Evolutionary conservation across 1,140 invertebrate genomes (phyloP).

Genomic region (Drosophila hydei): DNA sequence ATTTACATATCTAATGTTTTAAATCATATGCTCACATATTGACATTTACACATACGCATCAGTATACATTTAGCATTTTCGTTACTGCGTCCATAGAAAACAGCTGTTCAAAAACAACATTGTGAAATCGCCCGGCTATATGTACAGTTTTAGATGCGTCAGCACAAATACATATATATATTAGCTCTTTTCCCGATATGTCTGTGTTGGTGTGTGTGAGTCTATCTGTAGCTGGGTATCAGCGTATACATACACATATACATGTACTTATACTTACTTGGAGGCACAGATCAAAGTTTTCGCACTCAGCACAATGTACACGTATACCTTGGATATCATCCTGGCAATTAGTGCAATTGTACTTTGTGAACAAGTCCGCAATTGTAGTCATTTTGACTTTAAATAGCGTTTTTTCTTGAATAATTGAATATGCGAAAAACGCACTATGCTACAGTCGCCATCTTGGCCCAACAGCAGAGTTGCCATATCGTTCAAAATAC

Average conservation of each 20-base stretch:
- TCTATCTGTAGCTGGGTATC: conserved; percentile 18
- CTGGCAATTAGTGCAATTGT: conserved; percentile 95
- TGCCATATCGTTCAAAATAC: conserved; percentile 14
- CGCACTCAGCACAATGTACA: conserved; percentile 94
- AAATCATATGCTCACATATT: conserved; percentile 17
- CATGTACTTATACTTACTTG: conserved; percentile 88
- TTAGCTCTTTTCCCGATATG: conserved; percentile 8
- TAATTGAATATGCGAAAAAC: conserved; percentile 57
- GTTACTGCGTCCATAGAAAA: conserved; percentile 46
- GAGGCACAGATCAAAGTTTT: conserved; percentile 94
- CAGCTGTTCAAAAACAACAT: conserved; percentile 73
- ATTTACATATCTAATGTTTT: no score
- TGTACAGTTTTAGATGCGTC: conserved; percentile 60
- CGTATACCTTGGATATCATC: conserved; percentile 93
- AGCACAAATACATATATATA: conserved; percentile 42
- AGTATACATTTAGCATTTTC: conserved; percentile 4
- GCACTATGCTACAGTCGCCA: conserved; percentile 40
- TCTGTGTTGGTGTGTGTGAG: conserved; percentile 2
- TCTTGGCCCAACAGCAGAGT: conserved; percentile 32
- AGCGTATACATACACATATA: conserved; percentile 14
- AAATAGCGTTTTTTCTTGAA: conserved; percentile 44
- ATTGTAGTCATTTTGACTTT: conserved; percentile 70
- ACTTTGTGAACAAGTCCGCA: conserved; percentile 89
- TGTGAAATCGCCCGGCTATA: conserved; percentile 68
- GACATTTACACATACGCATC: background rate